Base-by-base conservation (phyloP, 2,797 vertebrate genomes). In the Anas flavirostris region DNA sequence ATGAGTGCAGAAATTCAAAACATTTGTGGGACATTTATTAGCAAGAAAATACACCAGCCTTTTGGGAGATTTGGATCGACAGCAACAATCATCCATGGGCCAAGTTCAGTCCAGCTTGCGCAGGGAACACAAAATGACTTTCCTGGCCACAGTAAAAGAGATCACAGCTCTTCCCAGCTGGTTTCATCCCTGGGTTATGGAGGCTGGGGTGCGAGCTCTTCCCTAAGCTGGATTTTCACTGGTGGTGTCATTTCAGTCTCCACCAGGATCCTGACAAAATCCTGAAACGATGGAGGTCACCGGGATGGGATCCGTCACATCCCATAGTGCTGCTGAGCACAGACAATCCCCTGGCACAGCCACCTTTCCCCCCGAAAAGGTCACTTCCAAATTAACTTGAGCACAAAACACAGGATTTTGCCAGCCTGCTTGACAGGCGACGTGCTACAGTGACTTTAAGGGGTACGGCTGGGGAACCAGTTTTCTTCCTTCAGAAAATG, bases 21-120 rank as follows among this genome's bases (percentile, higher is more conserved):
- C 97, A 97, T 95, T 98, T 96, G 96, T 93, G 95, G 93, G 94
- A 86, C 94, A 91, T 95, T 98, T 98, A 96, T 96, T 97, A 97
- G 79, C 87, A 96, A 81, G 86, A 94, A 94, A 95, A 91, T 93
- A 74, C 94, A 95, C 64, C 53, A 48, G 90, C 41, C 83, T 94
- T 94, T 82, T 43, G 91, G 93, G 89, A 96, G 88, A 96, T 93
- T 90, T 93, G 68, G 91, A 93, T 96, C 59, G 4, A 91, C 73
- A 91, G 63, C 63, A 95, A 78, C 67, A 50, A 92, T 90, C 85
- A 82, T 87, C 91, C 3, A 0, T 19, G 76, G 91, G 75, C 75
- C 33, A 31, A 79, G 75, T 37, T 88, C 83, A 84, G 85, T 26
- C 74, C 67, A 66, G 90, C 22, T 69, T 35, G 10, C 18, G 28